Conservation (phyloP, 53 echinoderm and acorn worm species). For the Holothuria leucospilota region DNA sequence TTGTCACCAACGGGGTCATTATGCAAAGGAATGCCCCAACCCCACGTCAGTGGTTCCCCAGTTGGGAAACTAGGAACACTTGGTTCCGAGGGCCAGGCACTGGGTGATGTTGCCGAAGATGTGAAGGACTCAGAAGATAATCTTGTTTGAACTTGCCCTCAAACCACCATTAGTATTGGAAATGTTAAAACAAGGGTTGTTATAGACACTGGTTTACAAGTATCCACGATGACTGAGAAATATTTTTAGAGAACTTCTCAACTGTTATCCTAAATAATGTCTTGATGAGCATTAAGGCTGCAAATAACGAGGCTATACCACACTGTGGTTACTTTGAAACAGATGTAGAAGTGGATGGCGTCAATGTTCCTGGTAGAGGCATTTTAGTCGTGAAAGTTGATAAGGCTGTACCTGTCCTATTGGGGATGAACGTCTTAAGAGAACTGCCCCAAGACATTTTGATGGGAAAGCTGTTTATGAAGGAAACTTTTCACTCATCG, state of each 20-base stretch:
- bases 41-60: not conserved
- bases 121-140: not conserved
- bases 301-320: constrained; percentile 22
- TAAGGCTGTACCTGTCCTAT: not conserved
- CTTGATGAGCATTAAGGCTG: constrained; percentile 16
- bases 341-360: not conserved
- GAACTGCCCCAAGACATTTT: not conserved
- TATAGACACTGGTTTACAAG: constrained; percentile 44
- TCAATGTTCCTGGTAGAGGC: not conserved
- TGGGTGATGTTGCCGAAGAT: constrained; percentile 13
- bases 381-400: constrained; percentile 8
- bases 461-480: not conserved
- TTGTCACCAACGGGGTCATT: constrained; percentile 48
- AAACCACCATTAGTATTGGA: not conserved
- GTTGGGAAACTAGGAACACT: constrained; percentile 38
- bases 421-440: constrained; percentile 39
- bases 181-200: not conserved
- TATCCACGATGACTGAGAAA: constrained; percentile 38
- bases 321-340: constrained; percentile 29
- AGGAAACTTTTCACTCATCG: not conserved
- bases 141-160: not conserved
- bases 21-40: constrained; percentile 48
- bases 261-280: not conserved
- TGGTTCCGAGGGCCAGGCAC: constrained; percentile 30
- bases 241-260: constrained; percentile 2